Evolutionary conservation across 2,888 invertebrate genomes (phyloP), one percentile per base, ranked within the genome.

Genomic region (Hyposoter didymator): DNA sequence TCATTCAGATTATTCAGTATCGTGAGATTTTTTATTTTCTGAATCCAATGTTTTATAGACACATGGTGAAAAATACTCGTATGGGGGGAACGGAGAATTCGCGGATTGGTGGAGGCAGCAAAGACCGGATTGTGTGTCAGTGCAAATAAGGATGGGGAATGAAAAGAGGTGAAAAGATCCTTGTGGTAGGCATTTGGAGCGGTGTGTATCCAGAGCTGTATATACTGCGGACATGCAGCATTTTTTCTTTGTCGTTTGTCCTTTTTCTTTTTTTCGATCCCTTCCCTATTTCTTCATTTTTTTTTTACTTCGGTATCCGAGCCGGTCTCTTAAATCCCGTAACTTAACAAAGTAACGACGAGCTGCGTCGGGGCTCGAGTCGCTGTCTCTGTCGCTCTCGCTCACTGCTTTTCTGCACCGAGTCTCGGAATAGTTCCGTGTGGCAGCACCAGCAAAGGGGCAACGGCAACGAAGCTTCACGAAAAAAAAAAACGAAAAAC

Each of bases 301-400:
- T 64, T 72, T 64, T 74, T 55, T 43, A 69, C 69, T 39, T 80
- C 79, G 81, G 82, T 79, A 78, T 84, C 52, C 70, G 67, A 70
- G 84, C 78, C 84, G 88, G 86, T 89, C 89, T 89, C 91, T 91
- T 89, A 90, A 92, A 90, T 89, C 90, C 90, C 91, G 90, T 91
- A 91, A 91, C 89, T 91, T 91, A 90, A 89, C 87, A 88, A 91
- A 91, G 89, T 91, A 91, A 92, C 90, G 91, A 90, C 90, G 78
- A 88, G 88, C 89, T 73, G 52, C 59, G 67, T 45, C 22, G 69
- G 66, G 72, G 67, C 78, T 14, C 14, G 14, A 28, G 28, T 14
- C 12, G 64, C 49, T 69, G 22, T 70, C 59, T n/a, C 6, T 43
- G 7, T 55, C 55, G 1, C 67, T 67, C 76, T 10, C 19, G 10